Evolutionary conservation across 2,888 invertebrate genomes (phyloP).

Genomic region (Andrena trimmerana): DNA sequence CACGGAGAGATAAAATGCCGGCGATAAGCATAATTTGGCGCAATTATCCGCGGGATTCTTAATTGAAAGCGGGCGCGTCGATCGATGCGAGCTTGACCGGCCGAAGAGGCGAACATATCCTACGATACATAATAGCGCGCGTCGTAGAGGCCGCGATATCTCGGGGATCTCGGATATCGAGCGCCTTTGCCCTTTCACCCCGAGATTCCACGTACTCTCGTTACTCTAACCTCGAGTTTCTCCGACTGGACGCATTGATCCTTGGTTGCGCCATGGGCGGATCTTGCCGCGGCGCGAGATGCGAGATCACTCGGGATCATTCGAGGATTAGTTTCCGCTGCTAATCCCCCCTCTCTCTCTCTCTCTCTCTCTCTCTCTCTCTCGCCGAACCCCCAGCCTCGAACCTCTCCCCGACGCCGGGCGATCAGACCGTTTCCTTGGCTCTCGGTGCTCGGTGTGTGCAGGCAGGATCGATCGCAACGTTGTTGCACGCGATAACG

Average conservation of each 20-base stretch:
- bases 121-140: constrained; percentile 1
- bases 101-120: background rate
- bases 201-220: constrained; percentile 55
- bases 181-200: constrained; percentile 45
- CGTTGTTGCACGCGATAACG: constrained; percentile 24
- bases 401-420: too few species aligned
- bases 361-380: constrained; percentile 2
- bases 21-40: constrained; percentile 1
- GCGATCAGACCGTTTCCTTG: background rate
- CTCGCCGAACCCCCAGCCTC: background rate
- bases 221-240: constrained; percentile 44
- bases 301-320: constrained; percentile 52
- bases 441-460: background rate
- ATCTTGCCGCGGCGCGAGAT: constrained; percentile 40
- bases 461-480: constrained; percentile 13
- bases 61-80: constrained; percentile 11
- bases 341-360: constrained; percentile 21
- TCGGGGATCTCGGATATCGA: constrained; percentile 39
- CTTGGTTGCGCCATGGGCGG: constrained; percentile 55
- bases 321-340: constrained; percentile 31
- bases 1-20: constrained; percentile 5
- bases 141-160: constrained; percentile 16
- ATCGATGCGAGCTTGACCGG: background rate
- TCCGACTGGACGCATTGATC: constrained; percentile 58
- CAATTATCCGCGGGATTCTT: background rate